These are phyloP conservation scores for Gobius niger DNA, from an alignment of 2,113 vertebrate species.

Conservation along the genomic window DNA sequence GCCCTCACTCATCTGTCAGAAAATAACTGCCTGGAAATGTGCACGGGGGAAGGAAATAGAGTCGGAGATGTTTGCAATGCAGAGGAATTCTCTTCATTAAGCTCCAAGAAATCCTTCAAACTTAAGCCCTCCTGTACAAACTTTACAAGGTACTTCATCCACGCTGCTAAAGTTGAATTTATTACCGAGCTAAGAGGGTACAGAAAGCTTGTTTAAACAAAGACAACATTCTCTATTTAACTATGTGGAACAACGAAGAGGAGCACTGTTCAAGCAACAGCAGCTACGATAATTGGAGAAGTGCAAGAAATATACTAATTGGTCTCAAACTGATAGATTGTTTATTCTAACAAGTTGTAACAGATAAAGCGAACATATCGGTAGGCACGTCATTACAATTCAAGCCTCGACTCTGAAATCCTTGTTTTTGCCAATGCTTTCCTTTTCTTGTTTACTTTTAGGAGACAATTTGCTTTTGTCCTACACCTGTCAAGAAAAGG, in stretches of 20 bases:
- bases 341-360: too few relatives aligned
- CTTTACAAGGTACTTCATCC: constrained; percentile 22
- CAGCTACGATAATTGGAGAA: neutral
- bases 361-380: too few relatives aligned
- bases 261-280: neutral
- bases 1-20: constrained; percentile 41
- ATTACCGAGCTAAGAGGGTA: constrained; percentile 3
- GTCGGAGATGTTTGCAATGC: constrained; percentile 13
- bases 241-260: neutral
- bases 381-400: too few relatives aligned
- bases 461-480: too few relatives aligned
- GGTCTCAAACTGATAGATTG: neutral
- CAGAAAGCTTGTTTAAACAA: neutral
- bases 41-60: constrained; percentile 37
- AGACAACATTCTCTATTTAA: neutral
- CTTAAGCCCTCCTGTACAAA: constrained; percentile 7
- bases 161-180: constrained; percentile 19
- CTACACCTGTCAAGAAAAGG: too few relatives aligned
- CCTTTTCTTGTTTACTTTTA: too few relatives aligned
- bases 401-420: too few relatives aligned
- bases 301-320: neutral
- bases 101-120: constrained; percentile 42
- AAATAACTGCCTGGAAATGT: constrained; percentile 59
- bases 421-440: too few relatives aligned
- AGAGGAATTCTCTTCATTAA: constrained; percentile 47